Evolutionary conservation across 2,888 invertebrate genomes (phyloP).

Genomic region (Axea sp.): DNA sequence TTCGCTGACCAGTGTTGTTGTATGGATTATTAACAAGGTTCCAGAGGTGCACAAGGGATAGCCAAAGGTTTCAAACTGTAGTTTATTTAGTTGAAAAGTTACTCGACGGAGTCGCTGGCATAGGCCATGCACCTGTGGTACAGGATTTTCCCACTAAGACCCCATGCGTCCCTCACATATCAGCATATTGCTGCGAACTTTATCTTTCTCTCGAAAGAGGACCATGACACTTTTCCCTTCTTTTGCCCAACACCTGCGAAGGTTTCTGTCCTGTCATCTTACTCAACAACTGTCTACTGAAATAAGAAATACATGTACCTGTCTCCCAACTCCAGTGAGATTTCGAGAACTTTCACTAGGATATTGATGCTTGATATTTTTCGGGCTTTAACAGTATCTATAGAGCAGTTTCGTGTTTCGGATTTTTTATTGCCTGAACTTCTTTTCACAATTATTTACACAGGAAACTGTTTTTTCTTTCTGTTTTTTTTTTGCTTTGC

Average conservation of each 20-base stretch:
- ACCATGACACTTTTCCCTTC: conserved; percentile 13
- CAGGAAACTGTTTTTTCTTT: too few species aligned
- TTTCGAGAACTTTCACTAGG: conserved; percentile 71
- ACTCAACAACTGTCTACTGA: conserved; percentile 65
- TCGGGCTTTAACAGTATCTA: conserved; percentile 36
- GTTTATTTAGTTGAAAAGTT: conserved; percentile 73
- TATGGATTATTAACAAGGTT: conserved; percentile 64
- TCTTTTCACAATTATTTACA: conserved; percentile 41
- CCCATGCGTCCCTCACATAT: conserved; percentile 61
- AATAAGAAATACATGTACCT: conserved; percentile 71
- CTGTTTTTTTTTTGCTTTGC: too few species aligned
- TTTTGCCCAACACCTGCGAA: conserved; percentile 54
- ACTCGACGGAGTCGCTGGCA: conserved; percentile 53
- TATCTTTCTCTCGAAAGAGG: conserved; percentile 54
- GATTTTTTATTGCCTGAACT: conserved; percentile 47
- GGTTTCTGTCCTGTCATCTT: conserved; percentile 53
- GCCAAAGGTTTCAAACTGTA: conserved; percentile 68
- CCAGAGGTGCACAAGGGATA: conserved; percentile 55
- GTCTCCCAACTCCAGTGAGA: conserved; percentile 66
- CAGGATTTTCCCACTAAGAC: conserved; percentile 35
- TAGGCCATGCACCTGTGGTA: conserved; percentile 63
- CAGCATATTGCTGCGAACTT: conserved; percentile 71
- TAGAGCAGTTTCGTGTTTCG: conserved; percentile 45
- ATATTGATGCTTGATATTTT: conserved; percentile 48
- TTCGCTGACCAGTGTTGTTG: conserved; percentile 57